A percentile compares a stretch with the other conserved stretches of the same genome.
These are phyloP conservation scores for Tolmerus cingulatus DNA, from an alignment of 2,888 invertebrate genomes.

Conservation along the genomic window DNA sequence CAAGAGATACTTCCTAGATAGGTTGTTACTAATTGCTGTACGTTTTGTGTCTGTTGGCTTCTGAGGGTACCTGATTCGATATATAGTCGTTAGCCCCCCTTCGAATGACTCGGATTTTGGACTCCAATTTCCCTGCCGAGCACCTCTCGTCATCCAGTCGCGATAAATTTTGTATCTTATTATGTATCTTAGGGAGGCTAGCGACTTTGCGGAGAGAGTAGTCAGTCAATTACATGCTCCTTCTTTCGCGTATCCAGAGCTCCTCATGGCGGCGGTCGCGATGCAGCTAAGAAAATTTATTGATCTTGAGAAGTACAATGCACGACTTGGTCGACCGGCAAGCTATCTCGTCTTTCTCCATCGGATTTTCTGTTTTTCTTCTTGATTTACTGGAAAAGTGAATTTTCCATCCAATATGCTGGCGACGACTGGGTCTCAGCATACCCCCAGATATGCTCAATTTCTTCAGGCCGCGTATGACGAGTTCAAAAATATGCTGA, in stretches of 20 bases:
- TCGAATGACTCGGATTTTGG: neutral
- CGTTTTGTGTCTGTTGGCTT: slow-evolving; percentile 11
- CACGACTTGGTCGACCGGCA: neutral
- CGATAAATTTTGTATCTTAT: slow-evolving; percentile 8
- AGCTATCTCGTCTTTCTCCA: neutral
- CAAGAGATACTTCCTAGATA: neutral
- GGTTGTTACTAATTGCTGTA: slow-evolving; percentile 17
- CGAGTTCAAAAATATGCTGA: neutral
- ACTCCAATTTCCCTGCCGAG: slow-evolving; percentile 7
- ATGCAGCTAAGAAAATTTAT: slow-evolving; percentile 4
- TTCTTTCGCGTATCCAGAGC: neutral
- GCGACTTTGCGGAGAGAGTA: neutral
- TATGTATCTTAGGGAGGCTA: neutral
- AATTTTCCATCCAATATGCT: neutral
- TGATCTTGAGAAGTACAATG: slow-evolving; percentile 9
- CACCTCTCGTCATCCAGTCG: slow-evolving; percentile 30
- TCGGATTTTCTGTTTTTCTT: slow-evolving; percentile 16
- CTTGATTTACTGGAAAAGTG: slow-evolving; percentile 29
- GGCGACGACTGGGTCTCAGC: neutral
- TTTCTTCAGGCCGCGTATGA: neutral
- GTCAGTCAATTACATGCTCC: neutral
- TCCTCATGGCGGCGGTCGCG: neutral
- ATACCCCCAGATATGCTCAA: neutral
- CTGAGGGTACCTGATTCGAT: slow-evolving; percentile 61
- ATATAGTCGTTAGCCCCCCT: slow-evolving; percentile 57